phyloP scores from a whole-genome alignment of 2,888 invertebrate genomes.

The Ischnus inquisitorius region DNA sequence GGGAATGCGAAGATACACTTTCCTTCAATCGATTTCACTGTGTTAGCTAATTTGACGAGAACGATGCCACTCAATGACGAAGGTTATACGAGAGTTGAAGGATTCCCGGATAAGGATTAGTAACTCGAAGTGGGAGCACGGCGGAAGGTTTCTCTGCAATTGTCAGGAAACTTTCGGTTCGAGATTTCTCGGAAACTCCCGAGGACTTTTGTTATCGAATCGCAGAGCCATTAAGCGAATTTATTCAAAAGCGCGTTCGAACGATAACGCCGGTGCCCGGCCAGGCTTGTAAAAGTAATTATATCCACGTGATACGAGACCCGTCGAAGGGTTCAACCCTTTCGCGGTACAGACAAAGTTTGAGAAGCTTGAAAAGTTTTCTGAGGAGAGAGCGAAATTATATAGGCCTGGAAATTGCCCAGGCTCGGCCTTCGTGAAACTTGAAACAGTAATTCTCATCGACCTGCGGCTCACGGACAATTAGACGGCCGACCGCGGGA shows the following conservation, averaged over 20 bases:
- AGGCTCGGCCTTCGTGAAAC: constrained; percentile 2
- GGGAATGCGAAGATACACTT: too few species aligned
- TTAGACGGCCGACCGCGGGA: constrained; percentile 14
- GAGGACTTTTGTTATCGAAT: constrained; percentile 62
- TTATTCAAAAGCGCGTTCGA: constrained; percentile 59
- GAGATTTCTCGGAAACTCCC: constrained; percentile 13
- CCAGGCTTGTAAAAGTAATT: constrained; percentile 55
- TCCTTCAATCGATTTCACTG: not conserved
- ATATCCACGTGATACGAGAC: constrained; percentile 33
- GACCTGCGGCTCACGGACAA: constrained; percentile 9
- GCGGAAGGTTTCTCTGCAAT: constrained; percentile 42
- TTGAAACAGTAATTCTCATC: constrained; percentile 32
- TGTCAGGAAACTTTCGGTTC: constrained; percentile 53
- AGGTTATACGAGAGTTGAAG: constrained; percentile 18
- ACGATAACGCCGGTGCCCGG: constrained; percentile 41
- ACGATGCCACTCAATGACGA: constrained; percentile 17
- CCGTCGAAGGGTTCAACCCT: constrained; percentile 42
- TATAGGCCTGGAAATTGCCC: constrained; percentile 7
- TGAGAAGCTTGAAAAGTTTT: constrained; percentile 33
- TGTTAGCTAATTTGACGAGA: not conserved
- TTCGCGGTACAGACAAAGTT: constrained; percentile 4
- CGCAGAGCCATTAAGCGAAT: constrained; percentile 53
- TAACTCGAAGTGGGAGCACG: constrained; percentile 42
- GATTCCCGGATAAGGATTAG: constrained; percentile 51
- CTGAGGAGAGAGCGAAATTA: not conserved